Percentiles rank a stretch among this genome's conserved stretches.
These are phyloP conservation scores for Neelides folsomi DNA, from an alignment of 2,888 invertebrate species.

Conservation along the genomic window DNA sequence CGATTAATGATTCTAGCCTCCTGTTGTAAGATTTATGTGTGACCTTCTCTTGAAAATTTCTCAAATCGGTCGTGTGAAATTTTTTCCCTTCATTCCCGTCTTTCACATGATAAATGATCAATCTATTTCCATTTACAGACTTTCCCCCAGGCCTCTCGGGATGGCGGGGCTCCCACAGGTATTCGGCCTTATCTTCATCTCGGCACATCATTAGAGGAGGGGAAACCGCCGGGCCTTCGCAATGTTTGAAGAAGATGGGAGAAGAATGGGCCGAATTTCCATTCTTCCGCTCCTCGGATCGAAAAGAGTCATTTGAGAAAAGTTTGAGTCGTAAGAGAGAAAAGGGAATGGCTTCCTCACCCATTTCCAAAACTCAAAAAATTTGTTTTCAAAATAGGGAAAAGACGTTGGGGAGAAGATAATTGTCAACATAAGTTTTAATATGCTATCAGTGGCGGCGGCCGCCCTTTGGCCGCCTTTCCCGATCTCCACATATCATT, in stretches of 20 bases:
- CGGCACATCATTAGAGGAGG: neutral
- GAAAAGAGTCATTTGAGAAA: neutral
- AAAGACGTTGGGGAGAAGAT: slow-evolving; percentile 11
- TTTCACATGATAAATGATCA: slow-evolving; percentile 15
- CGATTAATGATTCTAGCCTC: no score
- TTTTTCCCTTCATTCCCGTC: neutral
- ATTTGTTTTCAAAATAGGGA: no score
- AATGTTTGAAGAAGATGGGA: no score
- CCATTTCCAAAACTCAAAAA: no score
- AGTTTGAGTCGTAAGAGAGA: neutral
- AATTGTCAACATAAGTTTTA: slow-evolving; percentile 20
- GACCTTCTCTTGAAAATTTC: no score
- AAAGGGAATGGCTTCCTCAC: neutral
- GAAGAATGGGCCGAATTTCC: neutral
- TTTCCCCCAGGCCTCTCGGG: slow-evolving; percentile 4
- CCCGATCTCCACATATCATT: no score
- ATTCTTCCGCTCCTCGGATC: neutral
- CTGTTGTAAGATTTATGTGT: no score
- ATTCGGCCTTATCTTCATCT: neutral
- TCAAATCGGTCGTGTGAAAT: no score
- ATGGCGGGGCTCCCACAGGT: neutral
- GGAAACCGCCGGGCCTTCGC: neutral
- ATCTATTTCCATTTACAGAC: slow-evolving; percentile 17
- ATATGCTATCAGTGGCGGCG: slow-evolving; percentile 3
- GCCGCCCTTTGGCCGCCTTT: no score